These are phyloP conservation scores for Macrosiphum euphorbiae DNA, from an alignment of 2,888 invertebrate species.

Conservation along the genomic window DNA sequence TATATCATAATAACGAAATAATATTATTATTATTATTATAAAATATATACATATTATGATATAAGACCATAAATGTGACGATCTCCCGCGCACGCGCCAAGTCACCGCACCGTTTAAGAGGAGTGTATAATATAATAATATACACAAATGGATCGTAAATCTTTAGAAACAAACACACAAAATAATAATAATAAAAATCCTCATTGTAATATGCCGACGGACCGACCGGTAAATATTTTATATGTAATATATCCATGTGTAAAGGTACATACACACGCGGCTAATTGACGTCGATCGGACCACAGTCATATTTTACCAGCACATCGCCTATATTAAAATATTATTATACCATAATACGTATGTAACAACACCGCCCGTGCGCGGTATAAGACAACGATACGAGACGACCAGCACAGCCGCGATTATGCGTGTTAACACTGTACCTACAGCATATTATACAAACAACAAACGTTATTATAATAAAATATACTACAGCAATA, in stretches of 20 bases:
- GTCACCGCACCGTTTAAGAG: not conserved
- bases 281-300: conserved; percentile 49
- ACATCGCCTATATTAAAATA: not conserved
- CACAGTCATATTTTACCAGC: conserved; percentile 37
- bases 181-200: conserved; percentile 23
- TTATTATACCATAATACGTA: not conserved
- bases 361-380: not conserved
- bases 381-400: not conserved
- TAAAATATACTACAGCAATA: not conserved
- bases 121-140: not conserved
- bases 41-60: too few species aligned
- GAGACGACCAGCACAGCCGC: conserved; percentile 24
- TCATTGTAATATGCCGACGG: not conserved
- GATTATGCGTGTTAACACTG: not conserved
- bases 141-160: conserved; percentile 13
- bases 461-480: conserved; percentile 19
- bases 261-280: not conserved
- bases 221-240: conserved; percentile 16
- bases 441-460: not conserved
- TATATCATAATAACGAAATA: conserved; percentile 40
- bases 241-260: not conserved
- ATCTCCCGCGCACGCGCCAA: conserved; percentile 11
- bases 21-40: not conserved
- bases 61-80: not conserved
- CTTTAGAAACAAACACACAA: not conserved